A percentile compares a stretch with the other conserved stretches of the same genome.
These are phyloP conservation scores for Penaeus monodon DNA, from an alignment of 2,888 invertebrate species.

Conservation along the genomic window DNA sequence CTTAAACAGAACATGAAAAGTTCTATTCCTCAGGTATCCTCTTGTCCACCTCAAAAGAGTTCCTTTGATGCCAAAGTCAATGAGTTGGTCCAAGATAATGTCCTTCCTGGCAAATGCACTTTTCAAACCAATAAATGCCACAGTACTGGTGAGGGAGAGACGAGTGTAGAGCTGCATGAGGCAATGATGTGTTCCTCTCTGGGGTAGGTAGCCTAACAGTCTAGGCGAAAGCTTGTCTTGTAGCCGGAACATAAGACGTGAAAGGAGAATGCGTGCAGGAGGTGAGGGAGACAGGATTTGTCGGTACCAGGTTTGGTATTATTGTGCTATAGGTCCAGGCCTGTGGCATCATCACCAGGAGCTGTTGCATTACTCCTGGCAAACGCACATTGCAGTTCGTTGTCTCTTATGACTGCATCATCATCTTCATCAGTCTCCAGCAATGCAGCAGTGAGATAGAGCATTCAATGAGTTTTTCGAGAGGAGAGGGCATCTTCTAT, in stretches of 20 bases:
- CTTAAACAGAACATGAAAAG: too few species aligned
- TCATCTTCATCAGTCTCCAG: background rate
- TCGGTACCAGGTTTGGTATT: background rate
- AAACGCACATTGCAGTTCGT: background rate
- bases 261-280: background rate
- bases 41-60: background rate
- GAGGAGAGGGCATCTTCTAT: background rate
- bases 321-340: too few species aligned
- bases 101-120: background rate
- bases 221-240: background rate
- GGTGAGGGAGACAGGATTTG: constrained; percentile 2
- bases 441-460: background rate
- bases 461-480: background rate
- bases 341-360: background rate
- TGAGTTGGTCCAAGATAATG: background rate
- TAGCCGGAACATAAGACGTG: background rate
- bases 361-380: background rate
- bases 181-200: background rate
- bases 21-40: too few species aligned
- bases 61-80: background rate
- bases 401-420: background rate
- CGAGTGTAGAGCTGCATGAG: background rate
- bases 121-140: background rate
- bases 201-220: background rate
- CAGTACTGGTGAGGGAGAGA: background rate